These are phyloP conservation scores for Dendrocincla fuliginosa DNA, from an alignment of 2,797 vertebrate species.

Conservation along the genomic window DNA sequence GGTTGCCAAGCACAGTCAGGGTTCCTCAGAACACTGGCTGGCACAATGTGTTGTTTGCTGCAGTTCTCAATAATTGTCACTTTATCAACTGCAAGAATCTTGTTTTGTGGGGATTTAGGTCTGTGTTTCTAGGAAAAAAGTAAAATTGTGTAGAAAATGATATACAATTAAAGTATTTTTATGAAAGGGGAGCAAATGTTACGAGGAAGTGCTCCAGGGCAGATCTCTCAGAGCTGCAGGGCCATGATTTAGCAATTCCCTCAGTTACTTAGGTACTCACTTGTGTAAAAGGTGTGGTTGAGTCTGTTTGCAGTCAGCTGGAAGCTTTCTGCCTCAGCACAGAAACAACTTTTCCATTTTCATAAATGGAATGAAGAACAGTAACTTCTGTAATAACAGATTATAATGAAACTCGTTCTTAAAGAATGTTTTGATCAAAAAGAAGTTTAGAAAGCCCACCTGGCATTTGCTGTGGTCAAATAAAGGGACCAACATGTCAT, in stretches of 20 bases:
- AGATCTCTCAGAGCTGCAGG: not conserved
- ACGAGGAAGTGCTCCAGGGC: not conserved
- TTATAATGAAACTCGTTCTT: not conserved
- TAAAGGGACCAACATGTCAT: constrained; percentile 37
- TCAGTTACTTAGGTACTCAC: constrained; percentile 36
- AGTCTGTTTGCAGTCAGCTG: not conserved
- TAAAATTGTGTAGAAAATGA: not conserved
- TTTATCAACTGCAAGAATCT: not conserved
- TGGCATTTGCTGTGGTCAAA: not conserved
- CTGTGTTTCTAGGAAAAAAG: not conserved
- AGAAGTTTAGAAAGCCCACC: constrained; percentile 9
- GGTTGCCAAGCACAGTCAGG: not conserved
- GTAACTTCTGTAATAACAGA: not conserved
- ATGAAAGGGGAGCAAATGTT: not conserved
- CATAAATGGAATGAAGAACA: not conserved
- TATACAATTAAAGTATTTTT: not conserved
- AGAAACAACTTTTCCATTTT: not conserved
- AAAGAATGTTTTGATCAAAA: constrained; percentile 41
- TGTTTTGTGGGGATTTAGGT: not conserved
- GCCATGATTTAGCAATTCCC: constrained; percentile 9
- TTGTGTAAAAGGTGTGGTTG: constrained; percentile 53
- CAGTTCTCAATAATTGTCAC: not conserved
- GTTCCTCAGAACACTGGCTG: not conserved
- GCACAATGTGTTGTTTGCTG: not conserved
- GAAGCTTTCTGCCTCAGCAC: not conserved